A percentile compares a stretch with the other conserved stretches of the same genome.
phyloP scores from a whole-genome alignment of 2,113 vertebrate genomes.

The Podarcis raffonei region DNA sequence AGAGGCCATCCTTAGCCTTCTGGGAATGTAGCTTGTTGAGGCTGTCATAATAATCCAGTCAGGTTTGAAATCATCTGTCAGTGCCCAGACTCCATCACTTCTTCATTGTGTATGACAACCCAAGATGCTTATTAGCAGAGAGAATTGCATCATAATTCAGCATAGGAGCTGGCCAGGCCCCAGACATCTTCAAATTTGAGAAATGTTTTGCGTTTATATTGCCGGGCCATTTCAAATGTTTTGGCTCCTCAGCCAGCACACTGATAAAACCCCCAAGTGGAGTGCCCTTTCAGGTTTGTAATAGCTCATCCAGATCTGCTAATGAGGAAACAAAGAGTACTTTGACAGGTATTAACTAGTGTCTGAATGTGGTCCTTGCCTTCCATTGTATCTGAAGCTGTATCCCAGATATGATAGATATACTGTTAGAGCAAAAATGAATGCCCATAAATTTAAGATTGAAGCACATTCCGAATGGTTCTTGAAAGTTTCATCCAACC shows the following conservation, averaged over 20 bases:
- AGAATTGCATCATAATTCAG: slow-evolving; percentile 9
- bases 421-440: slow-evolving; percentile 15
- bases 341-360: slow-evolving; percentile 19
- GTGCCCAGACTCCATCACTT: background rate
- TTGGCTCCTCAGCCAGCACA: slow-evolving; percentile 26
- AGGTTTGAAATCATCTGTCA: background rate
- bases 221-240: background rate
- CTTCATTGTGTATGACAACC: background rate
- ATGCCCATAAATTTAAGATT: background rate
- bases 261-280: slow-evolving; percentile 49
- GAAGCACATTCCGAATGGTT: slow-evolving; percentile 13
- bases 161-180: background rate
- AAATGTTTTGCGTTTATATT: background rate
- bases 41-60: background rate
- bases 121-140: slow-evolving; percentile 26
- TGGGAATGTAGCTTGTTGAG: background rate
- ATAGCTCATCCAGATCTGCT: slow-evolving; percentile 35
- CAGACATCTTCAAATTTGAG: background rate
- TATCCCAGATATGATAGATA: slow-evolving; percentile 1
- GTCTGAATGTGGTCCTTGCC: slow-evolving; percentile 45
- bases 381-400: slow-evolving; percentile 46
- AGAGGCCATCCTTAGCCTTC: slow-evolving; percentile 7
- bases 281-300: slow-evolving; percentile 20
- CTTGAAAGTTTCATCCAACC: background rate
- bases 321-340: slow-evolving; percentile 28